Conservation (phyloP, 2,113 vertebrate species). For the Brienomyrus brachyistius region DNA sequence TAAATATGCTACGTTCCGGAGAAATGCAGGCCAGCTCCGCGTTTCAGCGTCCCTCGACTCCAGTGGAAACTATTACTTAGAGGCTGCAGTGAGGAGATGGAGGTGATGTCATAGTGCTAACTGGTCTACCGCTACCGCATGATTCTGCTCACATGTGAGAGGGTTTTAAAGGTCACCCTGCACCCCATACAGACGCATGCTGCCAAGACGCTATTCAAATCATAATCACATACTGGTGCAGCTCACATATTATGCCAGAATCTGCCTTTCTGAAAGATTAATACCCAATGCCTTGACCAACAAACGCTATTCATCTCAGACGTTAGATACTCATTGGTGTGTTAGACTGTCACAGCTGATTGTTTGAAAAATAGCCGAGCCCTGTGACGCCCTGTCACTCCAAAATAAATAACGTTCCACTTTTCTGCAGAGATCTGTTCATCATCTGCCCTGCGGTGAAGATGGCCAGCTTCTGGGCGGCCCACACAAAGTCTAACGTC, state of each 20-base stretch:
- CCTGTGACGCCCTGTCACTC: background rate
- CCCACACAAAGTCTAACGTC: slow-evolving; percentile 32
- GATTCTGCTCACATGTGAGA: background rate
- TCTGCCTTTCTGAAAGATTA: background rate
- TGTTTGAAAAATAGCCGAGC: background rate
- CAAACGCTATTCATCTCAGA: background rate
- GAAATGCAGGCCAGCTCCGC: background rate
- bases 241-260: background rate
- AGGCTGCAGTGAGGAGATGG: background rate
- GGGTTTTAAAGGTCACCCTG: background rate
- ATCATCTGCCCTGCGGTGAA: slow-evolving; percentile 41
- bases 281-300: background rate
- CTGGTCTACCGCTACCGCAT: background rate
- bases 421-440: slow-evolving; percentile 43
- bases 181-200: background rate
- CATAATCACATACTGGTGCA: background rate
- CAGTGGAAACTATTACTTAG: slow-evolving; percentile 19
- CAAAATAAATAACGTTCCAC: background rate
- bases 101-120: slow-evolving; percentile 15
- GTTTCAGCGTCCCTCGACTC: background rate
- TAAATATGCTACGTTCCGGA: slow-evolving; percentile 12
- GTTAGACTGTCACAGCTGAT: background rate
- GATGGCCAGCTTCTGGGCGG: slow-evolving; percentile 42
- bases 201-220: background rate
- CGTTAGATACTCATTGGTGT: background rate